Evolutionary conservation across 2,888 invertebrate species (phyloP).

Genomic region (Leptinotarsa tumamoca): DNA sequence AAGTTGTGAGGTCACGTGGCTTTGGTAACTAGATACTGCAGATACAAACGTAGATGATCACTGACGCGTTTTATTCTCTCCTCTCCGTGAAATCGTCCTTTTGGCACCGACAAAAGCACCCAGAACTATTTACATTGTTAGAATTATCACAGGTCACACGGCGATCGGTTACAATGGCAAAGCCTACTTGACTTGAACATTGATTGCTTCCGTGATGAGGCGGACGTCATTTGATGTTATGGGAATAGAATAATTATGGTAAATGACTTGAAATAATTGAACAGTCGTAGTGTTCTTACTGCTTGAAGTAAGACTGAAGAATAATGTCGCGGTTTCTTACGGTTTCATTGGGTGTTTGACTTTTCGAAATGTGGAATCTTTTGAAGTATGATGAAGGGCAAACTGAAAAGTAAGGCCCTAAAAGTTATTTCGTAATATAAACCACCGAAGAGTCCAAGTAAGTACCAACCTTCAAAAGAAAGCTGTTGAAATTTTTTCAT

Average conservation of each 20-base stretch:
- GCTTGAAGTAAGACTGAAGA: too few relatives aligned
- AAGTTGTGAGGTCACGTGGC: constrained; percentile 34
- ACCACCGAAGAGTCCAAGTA: too few relatives aligned
- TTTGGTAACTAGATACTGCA: constrained; percentile 41
- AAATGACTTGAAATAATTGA: background rate
- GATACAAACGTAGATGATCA: constrained; percentile 30
- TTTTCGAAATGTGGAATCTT: too few relatives aligned
- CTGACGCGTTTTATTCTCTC: constrained; percentile 41
- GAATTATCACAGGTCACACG: constrained; percentile 43
- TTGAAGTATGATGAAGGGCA: too few relatives aligned
- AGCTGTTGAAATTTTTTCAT: too few relatives aligned
- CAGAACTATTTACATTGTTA: constrained; percentile 24
- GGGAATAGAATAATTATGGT: constrained; percentile 16
- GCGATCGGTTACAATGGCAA: constrained; percentile 42
- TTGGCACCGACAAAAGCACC: constrained; percentile 33
- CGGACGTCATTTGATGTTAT: constrained; percentile 31
- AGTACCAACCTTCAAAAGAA: too few relatives aligned
- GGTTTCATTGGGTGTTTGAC: too few relatives aligned
- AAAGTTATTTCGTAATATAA: too few relatives aligned
- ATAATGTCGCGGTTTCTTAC: too few relatives aligned
- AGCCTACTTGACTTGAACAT: constrained; percentile 42
- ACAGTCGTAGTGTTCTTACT: too few relatives aligned
- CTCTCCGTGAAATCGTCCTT: constrained; percentile 45
- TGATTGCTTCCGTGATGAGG: constrained; percentile 38
- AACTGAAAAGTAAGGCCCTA: too few relatives aligned